Evolutionary conservation across 2,797 vertebrate genomes (phyloP), one percentile per base, ranked within the genome.

Genomic region (Eurystomus glaucurus): DNA sequence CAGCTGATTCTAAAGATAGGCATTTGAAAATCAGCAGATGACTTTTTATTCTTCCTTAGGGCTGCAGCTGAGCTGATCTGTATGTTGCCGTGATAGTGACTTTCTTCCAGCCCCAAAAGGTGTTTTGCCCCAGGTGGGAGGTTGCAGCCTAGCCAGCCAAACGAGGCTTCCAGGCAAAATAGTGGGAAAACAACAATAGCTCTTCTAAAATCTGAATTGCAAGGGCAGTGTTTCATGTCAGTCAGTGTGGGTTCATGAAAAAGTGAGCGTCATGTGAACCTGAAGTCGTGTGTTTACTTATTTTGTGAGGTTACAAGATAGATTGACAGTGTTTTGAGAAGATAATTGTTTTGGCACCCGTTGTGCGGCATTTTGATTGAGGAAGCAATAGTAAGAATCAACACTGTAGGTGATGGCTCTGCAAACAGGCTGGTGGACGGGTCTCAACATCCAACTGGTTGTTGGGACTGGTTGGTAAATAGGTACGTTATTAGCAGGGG

Each of bases 11-110:
- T 70, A 46, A 85, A 84, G 71, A 20, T 23, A 69, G 16, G 37
- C 65, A 45, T 90, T 95, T 91, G 62, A 91, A 93, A 93, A 31
- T 64, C 85, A 84, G 51, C 82, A 62, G 43, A 75, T 65, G 45
- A 60, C 13, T 90, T 43, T 13, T n/a, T 65, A 52, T 75, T 79
- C 19, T 70, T 35, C 45, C 64, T 57, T 65, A 21, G 50, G 70
- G 57, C 78, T 77, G 15, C 86, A 85, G 45, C 72, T 62, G 84
- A 43, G 65, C 39, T 78, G 50, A 9, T 17, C 41, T 65, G 78
- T 43, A 14, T 54, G 6, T 10, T 69, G 64, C 71, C 0, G 1
- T 28, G 33, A 48, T 6, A 33, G 39, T 39, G 55, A 64, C 68
- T 83, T 76, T 15, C n/a, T 78, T 66, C 46, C 57, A 76, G 75